Evolutionary conservation across 1,140 invertebrate species (phyloP).

Genomic region (Agraylea sexmaculata): DNA sequence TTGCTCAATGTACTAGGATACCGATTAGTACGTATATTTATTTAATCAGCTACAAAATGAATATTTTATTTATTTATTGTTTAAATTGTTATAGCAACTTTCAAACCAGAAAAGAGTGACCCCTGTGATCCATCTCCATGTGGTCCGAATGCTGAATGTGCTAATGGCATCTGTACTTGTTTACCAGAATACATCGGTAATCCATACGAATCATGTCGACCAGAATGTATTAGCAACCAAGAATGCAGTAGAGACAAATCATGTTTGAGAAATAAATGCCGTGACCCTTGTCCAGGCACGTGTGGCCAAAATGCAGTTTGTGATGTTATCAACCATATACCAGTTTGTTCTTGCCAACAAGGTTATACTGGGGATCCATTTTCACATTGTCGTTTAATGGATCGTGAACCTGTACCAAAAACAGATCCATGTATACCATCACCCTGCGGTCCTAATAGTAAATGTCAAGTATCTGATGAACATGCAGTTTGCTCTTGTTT

Average conservation of each 20-base stretch:
- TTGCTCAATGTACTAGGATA: slow-evolving; percentile 51
- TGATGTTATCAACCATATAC: slow-evolving; percentile 73
- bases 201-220: slow-evolving; percentile 67
- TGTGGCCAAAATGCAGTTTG: slow-evolving; percentile 77
- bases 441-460: slow-evolving; percentile 65
- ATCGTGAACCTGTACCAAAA: slow-evolving; percentile 30
- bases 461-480: slow-evolving; percentile 53
- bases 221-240: slow-evolving; percentile 68
- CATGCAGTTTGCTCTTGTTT: slow-evolving; percentile 72
- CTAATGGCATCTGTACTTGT: slow-evolving; percentile 56
- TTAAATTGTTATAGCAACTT: slow-evolving; percentile 24
- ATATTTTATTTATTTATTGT: slow-evolving; percentile 7
- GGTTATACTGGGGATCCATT: slow-evolving; percentile 74
- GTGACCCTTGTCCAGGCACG: slow-evolving; percentile 67
- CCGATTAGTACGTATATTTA: slow-evolving; percentile 29
- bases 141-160: slow-evolving; percentile 63
- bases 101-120: slow-evolving; percentile 31
- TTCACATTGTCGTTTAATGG: slow-evolving; percentile 47
- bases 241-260: slow-evolving; percentile 71
- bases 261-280: slow-evolving; percentile 70
- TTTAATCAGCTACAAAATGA: slow-evolving; percentile 6
- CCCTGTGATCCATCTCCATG: slow-evolving; percentile 70
- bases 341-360: slow-evolving; percentile 62
- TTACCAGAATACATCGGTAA: slow-evolving; percentile 62
- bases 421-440: slow-evolving; percentile 57